Base-by-base conservation (phyloP, 1,140 invertebrate genomes). In the Homarus americanus region DNA sequence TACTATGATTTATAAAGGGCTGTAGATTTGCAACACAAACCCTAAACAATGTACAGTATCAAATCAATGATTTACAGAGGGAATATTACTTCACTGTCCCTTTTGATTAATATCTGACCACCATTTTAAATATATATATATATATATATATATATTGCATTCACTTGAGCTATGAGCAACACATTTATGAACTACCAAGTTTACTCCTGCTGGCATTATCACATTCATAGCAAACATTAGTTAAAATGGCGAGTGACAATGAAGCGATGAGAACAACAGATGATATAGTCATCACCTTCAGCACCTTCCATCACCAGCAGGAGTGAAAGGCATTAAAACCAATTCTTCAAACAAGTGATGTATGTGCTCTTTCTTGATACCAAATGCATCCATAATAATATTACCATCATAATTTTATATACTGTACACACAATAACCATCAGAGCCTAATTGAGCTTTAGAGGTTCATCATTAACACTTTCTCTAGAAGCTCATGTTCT, bases 391-490 rank as follows among this genome's bases (percentile, higher is more conserved):
- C 9, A 76, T 53, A 75, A 76, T 76, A 44, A 44, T 78, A 87
- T 53, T 87, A 49, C 84, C 73, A 58, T 87, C 44, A 78, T 24
- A 38, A 40, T 75, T 72, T 20, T 82, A 82, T 82, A 58, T 53
- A 44, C 76, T 44, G 28, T 72, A 84, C 58, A 58, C 80, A 83
- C 38, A 69, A 40, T 66, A 83, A 83, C 53, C 34, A 83, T 63
- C 49, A 83, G 40, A 66, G 80, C 80, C 80, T 63, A 66, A 38
- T 66, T 83, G 80, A 83, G 80, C 80, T 83, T 83, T 40, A 69
- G 40, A 66, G 38, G 53, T 20, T 49, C 40, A 79, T 49, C 24
- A 79, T 49, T 79, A 79, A 79, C 76, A 79, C 38, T n/a, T 44
- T 20, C 32, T 40, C 41, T 20, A 28, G 24, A 76, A 41, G 75